Conservation (phyloP, 2,797 vertebrate species). For the Crotalus adamanteus region DNA sequence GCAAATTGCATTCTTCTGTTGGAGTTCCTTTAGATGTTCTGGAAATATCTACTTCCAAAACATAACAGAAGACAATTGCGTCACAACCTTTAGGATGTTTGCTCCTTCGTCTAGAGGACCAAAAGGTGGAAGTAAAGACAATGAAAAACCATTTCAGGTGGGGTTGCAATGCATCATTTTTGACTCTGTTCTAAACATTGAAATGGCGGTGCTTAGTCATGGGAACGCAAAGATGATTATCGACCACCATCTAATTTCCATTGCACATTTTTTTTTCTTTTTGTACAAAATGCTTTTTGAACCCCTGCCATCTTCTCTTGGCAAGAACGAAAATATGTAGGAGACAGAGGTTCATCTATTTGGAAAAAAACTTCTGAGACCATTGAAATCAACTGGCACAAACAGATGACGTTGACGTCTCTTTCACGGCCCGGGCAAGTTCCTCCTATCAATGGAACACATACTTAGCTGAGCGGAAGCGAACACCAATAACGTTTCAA, state of each 20-base stretch:
- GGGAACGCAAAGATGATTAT: constrained; percentile 71
- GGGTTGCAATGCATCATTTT: constrained; percentile 67
- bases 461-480: constrained; percentile 68
- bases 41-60: constrained; percentile 61
- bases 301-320: constrained; percentile 76
- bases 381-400: constrained; percentile 69
- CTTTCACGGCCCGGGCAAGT: constrained; percentile 65
- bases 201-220: constrained; percentile 70
- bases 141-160: constrained; percentile 69
- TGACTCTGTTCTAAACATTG: constrained; percentile 73
- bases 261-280: constrained; percentile 15
- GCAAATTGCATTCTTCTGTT: not conserved
- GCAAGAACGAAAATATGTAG: constrained; percentile 62
- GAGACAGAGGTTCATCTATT: constrained; percentile 73
- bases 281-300: constrained; percentile 62
- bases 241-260: constrained; percentile 70
- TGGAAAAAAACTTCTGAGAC: constrained; percentile 70
- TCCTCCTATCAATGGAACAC: constrained; percentile 71
- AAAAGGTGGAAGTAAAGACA: constrained; percentile 51
- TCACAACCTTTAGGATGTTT: constrained; percentile 54
- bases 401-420: constrained; percentile 60
- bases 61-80: constrained; percentile 44
- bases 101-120: constrained; percentile 56
- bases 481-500: constrained; percentile 73
- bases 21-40: constrained; percentile 38